Evolutionary conservation across 2,797 vertebrate species (phyloP), one percentile per base, ranked within the genome.

Genomic region (Thaleichthys pacificus): DNA sequence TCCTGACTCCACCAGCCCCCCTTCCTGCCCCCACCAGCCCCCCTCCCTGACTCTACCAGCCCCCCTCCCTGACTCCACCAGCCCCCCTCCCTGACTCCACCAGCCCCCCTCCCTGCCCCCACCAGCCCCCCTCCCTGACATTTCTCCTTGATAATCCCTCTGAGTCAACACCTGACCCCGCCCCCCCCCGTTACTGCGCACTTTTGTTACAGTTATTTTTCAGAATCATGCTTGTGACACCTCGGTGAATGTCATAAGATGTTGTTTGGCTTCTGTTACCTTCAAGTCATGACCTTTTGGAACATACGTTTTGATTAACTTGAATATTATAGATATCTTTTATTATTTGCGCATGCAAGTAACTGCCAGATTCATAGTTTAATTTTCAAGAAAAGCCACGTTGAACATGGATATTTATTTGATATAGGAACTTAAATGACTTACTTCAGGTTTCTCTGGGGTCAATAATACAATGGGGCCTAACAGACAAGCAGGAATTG

Each of bases 351-450:
- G 78, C 80, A 76, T 79, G 77, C 70, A 54, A 78, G 77, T 71
- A 54, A 78, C 24, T 69, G 30, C 42, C 71, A 71, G 57, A 71
- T 71, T 75, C 22, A 69, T 74, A 5, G 66, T 65, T 19, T 69
- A 14, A 72, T 71, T 75, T 82, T 62, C 15, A 76, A 57, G 51
- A 62, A 56, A 73, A 61, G 71, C 54, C 72, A 61, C 49, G 24
- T 71, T 74, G 79, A 61, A 24, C 67, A 64, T 80, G 28, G n/a
- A 68, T 87, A 89, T 89, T 89, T 83, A 85, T 91, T 89, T 85
- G 4, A 85, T 28, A 49, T 35, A 61, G 22, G 47, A 68, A 60
- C n/a, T 60, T 24, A 62, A 38, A 4, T 69, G 69, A 65, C 9
- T 66, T 76, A 30, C 70, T 76, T 24, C 72, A 62, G 9, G 68